Conservation (phyloP, 2,888 invertebrate genomes). For the Dynastes grantii region DNA sequence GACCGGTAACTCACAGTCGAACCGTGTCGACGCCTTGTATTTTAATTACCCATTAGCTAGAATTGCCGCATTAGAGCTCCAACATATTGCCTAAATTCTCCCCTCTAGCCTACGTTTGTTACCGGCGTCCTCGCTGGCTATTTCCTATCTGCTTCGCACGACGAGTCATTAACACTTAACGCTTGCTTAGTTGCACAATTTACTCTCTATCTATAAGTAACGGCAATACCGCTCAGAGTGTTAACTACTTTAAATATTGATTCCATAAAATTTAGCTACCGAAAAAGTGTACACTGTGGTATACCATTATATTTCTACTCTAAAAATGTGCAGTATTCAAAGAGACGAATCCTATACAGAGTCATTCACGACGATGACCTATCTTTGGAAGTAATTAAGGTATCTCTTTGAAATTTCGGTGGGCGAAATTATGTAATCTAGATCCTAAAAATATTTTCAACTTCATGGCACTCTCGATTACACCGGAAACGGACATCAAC, state of each 20-base stretch:
- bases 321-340: too few species aligned
- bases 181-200: conserved; percentile 14
- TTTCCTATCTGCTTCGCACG: conserved; percentile 28
- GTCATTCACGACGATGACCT: too few species aligned
- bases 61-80: conserved; percentile 37
- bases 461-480: too few species aligned
- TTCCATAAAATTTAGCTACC: background rate
- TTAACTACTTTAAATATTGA: background rate
- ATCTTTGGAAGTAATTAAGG: too few species aligned
- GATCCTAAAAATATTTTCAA: too few species aligned
- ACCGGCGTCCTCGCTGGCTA: conserved; percentile 8
- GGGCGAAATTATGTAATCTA: too few species aligned
- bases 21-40: conserved; percentile 44
- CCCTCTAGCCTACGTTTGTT: background rate
- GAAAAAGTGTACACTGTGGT: too few species aligned
- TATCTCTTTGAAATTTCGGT: too few species aligned
- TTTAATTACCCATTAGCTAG: conserved; percentile 45
- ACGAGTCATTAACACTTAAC: conserved; percentile 27
- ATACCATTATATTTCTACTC: too few species aligned
- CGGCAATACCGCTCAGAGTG: background rate
- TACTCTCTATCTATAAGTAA: conserved; percentile 25
- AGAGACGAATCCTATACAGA: too few species aligned
- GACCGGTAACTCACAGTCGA: conserved; percentile 36
- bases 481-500: too few species aligned
- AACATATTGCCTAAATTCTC: background rate